Percentiles rank a stretch among this genome's conserved stretches.
Evolutionary conservation across 1,140 invertebrate genomes (phyloP).

Genomic region (Bombus terrestris): DNA sequence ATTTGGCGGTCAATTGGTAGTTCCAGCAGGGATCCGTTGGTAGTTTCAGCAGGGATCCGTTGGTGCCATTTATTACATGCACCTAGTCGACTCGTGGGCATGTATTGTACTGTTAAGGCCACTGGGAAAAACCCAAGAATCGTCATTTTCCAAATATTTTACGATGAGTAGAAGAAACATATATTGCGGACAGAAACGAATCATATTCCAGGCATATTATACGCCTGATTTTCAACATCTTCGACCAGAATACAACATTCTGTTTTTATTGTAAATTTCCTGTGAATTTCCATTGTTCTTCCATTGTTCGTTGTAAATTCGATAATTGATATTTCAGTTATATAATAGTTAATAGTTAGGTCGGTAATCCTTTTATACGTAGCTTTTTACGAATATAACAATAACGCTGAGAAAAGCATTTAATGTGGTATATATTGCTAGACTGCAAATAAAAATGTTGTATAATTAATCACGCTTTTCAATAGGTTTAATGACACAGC

Average conservation of each 20-base stretch:
- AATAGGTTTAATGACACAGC: accelerated
- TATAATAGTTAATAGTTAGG: too few relatives aligned
- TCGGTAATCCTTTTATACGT: too few relatives aligned
- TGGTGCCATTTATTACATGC: slow-evolving; percentile 42
- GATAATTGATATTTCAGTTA: too few relatives aligned
- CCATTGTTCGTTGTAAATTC: too few relatives aligned
- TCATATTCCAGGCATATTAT: slow-evolving; percentile 13
- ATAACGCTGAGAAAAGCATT: too few relatives aligned
- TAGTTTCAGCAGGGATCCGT: slow-evolving; percentile 48
- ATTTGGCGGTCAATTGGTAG: slow-evolving; percentile 49
- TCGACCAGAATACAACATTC: background rate
- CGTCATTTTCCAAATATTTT: background rate
- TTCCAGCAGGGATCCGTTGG: slow-evolving; percentile 56
- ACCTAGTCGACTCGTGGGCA: background rate
- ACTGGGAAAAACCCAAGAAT: slow-evolving; percentile 16
- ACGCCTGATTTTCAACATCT: background rate
- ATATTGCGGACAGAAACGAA: slow-evolving; percentile 59
- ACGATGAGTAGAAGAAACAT: slow-evolving; percentile 3
- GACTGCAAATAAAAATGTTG: too few relatives aligned
- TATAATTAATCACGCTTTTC: too few relatives aligned
- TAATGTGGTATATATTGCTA: too few relatives aligned
- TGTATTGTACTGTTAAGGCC: too few relatives aligned
- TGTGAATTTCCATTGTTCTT: accelerated
- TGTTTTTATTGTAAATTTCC: accelerated
- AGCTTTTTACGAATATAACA: accelerated